A percentile compares a stretch with the other conserved stretches of the same genome.
These are phyloP conservation scores for Cyphomyrus discorhynchus DNA, from an alignment of 2,113 vertebrate species.

Conservation along the genomic window DNA sequence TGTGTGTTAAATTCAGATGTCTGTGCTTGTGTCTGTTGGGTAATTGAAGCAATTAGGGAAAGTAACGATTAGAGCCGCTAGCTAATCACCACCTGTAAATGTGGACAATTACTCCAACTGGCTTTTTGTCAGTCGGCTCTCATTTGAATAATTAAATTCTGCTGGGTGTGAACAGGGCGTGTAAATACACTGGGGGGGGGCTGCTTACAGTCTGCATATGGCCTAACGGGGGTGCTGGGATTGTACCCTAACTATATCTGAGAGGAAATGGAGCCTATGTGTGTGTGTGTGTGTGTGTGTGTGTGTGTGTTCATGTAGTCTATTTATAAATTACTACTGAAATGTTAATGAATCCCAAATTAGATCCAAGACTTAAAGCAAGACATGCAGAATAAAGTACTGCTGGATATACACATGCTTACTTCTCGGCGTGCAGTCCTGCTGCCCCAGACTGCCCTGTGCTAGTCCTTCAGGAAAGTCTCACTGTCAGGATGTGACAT, in stretches of 20 bases:
- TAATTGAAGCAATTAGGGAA: constrained; percentile 59
- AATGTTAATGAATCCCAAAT: neutral
- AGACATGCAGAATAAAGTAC: neutral
- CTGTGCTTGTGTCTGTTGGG: constrained; percentile 50
- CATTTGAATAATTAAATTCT: constrained; percentile 58
- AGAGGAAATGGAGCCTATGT: neutral
- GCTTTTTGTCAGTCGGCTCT: constrained; percentile 63
- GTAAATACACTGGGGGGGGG: neutral
- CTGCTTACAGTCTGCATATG: neutral
- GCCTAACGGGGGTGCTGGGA: neutral
- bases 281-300: neutral
- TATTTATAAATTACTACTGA: neutral
- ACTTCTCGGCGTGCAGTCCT: neutral
- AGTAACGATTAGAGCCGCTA: constrained; percentile 53
- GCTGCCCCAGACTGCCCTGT: neutral
- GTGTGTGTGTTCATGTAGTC: neutral
- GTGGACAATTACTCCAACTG: constrained; percentile 45
- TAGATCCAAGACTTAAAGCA: neutral
- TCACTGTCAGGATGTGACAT: neutral
- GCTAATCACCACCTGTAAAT: constrained; percentile 50
- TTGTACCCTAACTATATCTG: neutral
- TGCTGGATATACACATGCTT: neutral
- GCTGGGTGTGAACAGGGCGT: constrained; percentile 24
- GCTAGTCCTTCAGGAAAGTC: neutral
- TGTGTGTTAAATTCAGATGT: constrained; percentile 20